Base-by-base conservation (phyloP, 2,888 invertebrate species). In the Trachelus stipa region DNA sequence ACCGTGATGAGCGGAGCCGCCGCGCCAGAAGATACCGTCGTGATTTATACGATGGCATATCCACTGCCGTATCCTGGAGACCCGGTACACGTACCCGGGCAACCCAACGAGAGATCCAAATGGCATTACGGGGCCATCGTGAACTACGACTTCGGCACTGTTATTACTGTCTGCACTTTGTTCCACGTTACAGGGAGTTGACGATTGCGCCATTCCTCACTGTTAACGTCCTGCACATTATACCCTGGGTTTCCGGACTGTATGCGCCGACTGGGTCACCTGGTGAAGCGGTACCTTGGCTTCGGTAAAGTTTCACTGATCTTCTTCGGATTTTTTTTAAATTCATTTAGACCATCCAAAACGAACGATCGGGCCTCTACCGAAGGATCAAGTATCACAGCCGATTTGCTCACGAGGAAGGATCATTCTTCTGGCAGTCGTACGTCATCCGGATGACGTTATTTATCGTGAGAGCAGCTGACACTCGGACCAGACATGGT, bases 1-100 rank as follows among this genome's bases (percentile, higher is more conserved):
- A 85, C 83, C 87, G 88, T 91, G 91, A 91, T 90, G 91, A 91
- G 91, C 90, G 87, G 87, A 88, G 88, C 88, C 88, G 88, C 89
- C 87, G 85, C 86, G 85, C 87, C 88, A 89, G 89, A 89, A 90
- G 91, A 90, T 90, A 90, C 89, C 78, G 76, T 81, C 86, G 88
- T 91, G 90, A 91, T 91, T 91, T 91, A 91, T 91, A 89, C 89
- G 89, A 88, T 90, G 89, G 88, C 79, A 33, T 15, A 81, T 79
- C 81, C 79, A 79, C 73, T 77, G 74, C 69, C 80, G 68, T 34
- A 33, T 34, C 40, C 40, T 15, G 40, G 15, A 40, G 40, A 15
- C 40, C 40, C 40, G 15, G 40, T 15, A 15, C 40, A 40, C 40
- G 40, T 40, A 40, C 40, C 40, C 40, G 15, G 40, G 15, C 15